A percentile compares a stretch with the other conserved stretches of the same genome.
Conservation (phyloP, 2,888 invertebrate species). For the Erebia ligea region DNA sequence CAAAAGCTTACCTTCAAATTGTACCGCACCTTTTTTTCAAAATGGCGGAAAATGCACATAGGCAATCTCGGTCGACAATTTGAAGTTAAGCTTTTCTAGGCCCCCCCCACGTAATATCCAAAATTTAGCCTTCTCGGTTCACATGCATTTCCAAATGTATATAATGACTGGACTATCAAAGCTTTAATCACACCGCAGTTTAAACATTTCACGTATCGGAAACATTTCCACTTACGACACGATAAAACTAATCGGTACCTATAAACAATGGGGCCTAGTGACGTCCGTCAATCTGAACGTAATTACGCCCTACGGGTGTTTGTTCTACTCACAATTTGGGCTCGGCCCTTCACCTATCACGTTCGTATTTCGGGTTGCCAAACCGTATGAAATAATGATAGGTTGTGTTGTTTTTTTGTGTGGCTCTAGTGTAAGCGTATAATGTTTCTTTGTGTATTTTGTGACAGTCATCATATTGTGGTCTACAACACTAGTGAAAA, state of each 20-base stretch:
- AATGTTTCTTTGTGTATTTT: neutral
- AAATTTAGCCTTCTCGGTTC: too few relatives aligned
- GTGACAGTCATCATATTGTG: too few relatives aligned
- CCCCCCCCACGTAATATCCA: too few relatives aligned
- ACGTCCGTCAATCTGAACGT: slow-evolving; percentile 52
- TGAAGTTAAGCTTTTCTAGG: too few relatives aligned
- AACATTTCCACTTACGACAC: slow-evolving; percentile 17
- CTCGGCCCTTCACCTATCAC: slow-evolving; percentile 80
- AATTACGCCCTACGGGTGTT: slow-evolving; percentile 70
- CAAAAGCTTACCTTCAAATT: too few relatives aligned
- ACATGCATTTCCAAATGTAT: too few relatives aligned
- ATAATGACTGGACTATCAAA: too few relatives aligned
- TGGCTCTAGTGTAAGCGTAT: slow-evolving; percentile 19
- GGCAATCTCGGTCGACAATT: too few relatives aligned
- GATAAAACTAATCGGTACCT: slow-evolving; percentile 35
- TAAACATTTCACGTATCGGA: neutral
- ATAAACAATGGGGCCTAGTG: slow-evolving; percentile 39
- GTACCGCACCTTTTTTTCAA: too few relatives aligned
- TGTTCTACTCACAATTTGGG: slow-evolving; percentile 72
- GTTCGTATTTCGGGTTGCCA: slow-evolving; percentile 74
- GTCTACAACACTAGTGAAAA: too few relatives aligned
- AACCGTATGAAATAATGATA: slow-evolving; percentile 72
- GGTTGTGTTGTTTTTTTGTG: slow-evolving; percentile 45
- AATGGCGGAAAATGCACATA: too few relatives aligned
- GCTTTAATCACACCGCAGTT: neutral